Conservation (phyloP, 2,113 vertebrate genomes). For the Falco punctatus region DNA sequence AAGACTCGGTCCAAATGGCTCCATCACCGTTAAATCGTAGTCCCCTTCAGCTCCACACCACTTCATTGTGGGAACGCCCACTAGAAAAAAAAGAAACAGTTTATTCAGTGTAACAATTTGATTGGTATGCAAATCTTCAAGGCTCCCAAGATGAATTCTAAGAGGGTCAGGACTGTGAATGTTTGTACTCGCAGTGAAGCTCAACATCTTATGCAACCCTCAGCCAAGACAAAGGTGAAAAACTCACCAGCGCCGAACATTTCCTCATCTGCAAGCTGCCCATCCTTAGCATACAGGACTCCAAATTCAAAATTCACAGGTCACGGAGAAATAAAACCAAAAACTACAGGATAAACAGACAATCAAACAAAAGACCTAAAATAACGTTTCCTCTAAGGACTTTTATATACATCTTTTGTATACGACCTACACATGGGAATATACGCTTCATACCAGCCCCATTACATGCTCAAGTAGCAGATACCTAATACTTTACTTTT, state of each 20-base stretch:
- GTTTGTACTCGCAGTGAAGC: too few species aligned
- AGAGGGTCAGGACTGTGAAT: too few species aligned
- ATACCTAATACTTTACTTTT: not conserved
- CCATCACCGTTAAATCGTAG: too few species aligned
- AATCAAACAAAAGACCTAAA: not conserved
- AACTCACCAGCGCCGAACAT: constrained; percentile 98
- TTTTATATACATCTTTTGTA: not conserved
- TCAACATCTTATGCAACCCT: too few species aligned
- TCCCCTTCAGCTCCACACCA: too few species aligned
- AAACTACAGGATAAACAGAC: not conserved
- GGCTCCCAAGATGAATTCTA: too few species aligned
- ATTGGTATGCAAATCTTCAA: too few species aligned
- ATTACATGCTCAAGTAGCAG: not conserved
- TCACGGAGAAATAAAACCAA: constrained; percentile 77
- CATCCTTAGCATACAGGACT: constrained; percentile 95
- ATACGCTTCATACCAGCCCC: not conserved
- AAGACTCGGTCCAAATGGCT: too few species aligned
- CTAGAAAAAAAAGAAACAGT: too few species aligned
- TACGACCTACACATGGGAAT: not conserved
- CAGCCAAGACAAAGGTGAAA: not conserved
- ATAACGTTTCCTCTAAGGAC: not conserved
- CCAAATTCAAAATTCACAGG: constrained; percentile 99
- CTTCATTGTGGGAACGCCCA: too few species aligned
- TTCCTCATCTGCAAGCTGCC: constrained; percentile 97
- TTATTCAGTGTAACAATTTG: too few species aligned